A percentile compares a stretch with the other conserved stretches of the same genome.
phyloP scores from a whole-genome alignment of 2,797 vertebrate genomes.

The Phrynocephalus guinanensis region DNA sequence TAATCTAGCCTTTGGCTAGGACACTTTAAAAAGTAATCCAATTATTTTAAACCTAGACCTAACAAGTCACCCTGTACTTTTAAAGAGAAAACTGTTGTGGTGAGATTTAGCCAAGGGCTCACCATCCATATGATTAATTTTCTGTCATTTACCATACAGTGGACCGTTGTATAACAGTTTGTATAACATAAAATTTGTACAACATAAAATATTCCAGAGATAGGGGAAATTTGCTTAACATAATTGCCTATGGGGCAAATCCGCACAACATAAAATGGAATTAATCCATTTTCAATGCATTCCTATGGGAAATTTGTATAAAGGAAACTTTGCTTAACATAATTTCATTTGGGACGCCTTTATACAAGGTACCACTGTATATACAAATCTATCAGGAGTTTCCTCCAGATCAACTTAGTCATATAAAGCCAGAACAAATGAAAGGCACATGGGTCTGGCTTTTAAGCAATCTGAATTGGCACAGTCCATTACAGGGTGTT shows the following conservation, averaged over 20 bases:
- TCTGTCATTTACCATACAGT: neutral
- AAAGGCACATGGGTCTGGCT: neutral
- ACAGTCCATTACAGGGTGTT: constrained; percentile 52
- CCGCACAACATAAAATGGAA: too few relatives aligned
- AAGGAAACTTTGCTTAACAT: too few relatives aligned
- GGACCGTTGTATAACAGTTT: too few relatives aligned
- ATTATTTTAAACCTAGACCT: neutral
- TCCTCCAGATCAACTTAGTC: neutral
- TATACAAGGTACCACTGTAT: too few relatives aligned
- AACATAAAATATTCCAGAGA: too few relatives aligned
- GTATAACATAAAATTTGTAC: too few relatives aligned
- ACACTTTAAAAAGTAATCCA: constrained; percentile 1
- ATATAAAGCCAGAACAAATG: neutral
- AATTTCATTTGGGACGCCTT: too few relatives aligned
- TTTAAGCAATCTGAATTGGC: constrained; percentile 58
- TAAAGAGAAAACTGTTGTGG: neutral
- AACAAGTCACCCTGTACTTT: neutral
- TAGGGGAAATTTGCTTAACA: too few relatives aligned
- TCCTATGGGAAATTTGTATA: too few relatives aligned
- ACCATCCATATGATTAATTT: neutral
- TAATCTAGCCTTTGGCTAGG: neutral
- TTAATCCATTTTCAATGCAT: too few relatives aligned
- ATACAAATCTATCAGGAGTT: neutral
- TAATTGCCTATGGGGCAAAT: too few relatives aligned
- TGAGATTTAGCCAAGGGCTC: neutral